These are phyloP conservation scores for Chrysopilus asiliformis DNA, from an alignment of 2,888 invertebrate genomes.

Conservation along the genomic window DNA sequence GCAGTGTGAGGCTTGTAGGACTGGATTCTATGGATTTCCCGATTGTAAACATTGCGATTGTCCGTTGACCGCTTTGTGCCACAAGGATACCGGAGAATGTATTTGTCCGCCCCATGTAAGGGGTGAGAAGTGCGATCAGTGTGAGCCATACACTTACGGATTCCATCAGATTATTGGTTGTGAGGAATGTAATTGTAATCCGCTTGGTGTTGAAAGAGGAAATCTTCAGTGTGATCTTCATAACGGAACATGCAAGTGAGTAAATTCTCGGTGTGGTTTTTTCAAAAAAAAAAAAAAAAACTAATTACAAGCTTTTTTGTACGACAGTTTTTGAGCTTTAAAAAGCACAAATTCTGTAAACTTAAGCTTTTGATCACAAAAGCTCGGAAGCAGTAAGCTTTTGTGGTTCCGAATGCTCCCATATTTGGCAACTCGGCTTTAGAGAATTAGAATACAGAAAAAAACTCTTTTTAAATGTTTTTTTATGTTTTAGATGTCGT, in stretches of 20 bases:
- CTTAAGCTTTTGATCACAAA: too few relatives aligned
- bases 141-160: slow-evolving; percentile 78
- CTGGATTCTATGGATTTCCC: slow-evolving; percentile 92
- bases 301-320: too few relatives aligned
- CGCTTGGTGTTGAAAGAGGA: slow-evolving; percentile 61
- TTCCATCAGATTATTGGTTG: slow-evolving; percentile 92
- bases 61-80: slow-evolving; percentile 69
- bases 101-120: slow-evolving; percentile 84
- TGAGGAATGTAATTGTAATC: slow-evolving; percentile 83
- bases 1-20: slow-evolving; percentile 59
- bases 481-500: slow-evolving; percentile 64
- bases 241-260: slow-evolving; percentile 73
- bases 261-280: slow-evolving; percentile 1
- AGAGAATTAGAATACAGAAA: too few relatives aligned
- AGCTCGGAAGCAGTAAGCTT: too few relatives aligned
- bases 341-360: too few relatives aligned
- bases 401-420: too few relatives aligned
- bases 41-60: slow-evolving; percentile 83
- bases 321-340: too few relatives aligned
- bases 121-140: slow-evolving; percentile 80
- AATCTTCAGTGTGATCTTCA: slow-evolving; percentile 77
- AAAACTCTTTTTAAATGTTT: too few relatives aligned
- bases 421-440: too few relatives aligned
- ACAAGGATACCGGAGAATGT: slow-evolving; percentile 64
- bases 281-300: too few relatives aligned